Conservation (phyloP, 1,140 invertebrate species). For the Macrotrachela quadricornifera region DNA sequence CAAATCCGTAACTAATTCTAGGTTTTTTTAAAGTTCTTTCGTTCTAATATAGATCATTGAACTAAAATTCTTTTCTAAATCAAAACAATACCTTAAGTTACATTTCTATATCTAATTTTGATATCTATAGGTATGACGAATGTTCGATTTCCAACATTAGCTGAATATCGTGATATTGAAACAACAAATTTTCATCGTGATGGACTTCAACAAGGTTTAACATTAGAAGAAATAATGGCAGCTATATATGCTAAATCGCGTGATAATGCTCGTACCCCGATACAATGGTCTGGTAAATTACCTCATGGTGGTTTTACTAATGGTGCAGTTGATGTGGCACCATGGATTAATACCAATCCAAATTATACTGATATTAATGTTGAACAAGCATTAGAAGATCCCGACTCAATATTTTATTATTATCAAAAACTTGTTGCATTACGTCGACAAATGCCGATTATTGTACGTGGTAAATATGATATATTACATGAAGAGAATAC, state of each 20-base stretch:
- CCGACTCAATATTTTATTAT: no score
- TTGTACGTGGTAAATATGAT: neutral
- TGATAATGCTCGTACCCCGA: slow-evolving; percentile 45
- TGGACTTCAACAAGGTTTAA: neutral
- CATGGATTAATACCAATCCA: slow-evolving; percentile 11
- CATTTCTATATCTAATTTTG: no score
- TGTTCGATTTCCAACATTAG: neutral
- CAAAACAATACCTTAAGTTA: no score
- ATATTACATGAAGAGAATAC: neutral
- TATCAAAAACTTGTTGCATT: no score
- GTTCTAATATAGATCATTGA: no score
- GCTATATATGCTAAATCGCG: slow-evolving; percentile 14
- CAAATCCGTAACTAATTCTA: no score
- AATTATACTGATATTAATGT: slow-evolving; percentile 16
- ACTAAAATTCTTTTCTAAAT: no score
- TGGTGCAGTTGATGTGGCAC: slow-evolving; percentile 27
- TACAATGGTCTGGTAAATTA: slow-evolving; percentile 41
- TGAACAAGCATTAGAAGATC: neutral
- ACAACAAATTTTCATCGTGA: neutral
- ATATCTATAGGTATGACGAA: neutral
- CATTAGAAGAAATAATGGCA: neutral
- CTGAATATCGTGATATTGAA: neutral
- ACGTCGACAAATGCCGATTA: neutral
- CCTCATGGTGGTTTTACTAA: slow-evolving; percentile 34
- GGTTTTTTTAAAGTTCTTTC: no score